Evolutionary conservation across 2,888 invertebrate genomes (phyloP), one percentile per base, ranked within the genome.

Genomic region (Trissolcus japonicus): DNA sequence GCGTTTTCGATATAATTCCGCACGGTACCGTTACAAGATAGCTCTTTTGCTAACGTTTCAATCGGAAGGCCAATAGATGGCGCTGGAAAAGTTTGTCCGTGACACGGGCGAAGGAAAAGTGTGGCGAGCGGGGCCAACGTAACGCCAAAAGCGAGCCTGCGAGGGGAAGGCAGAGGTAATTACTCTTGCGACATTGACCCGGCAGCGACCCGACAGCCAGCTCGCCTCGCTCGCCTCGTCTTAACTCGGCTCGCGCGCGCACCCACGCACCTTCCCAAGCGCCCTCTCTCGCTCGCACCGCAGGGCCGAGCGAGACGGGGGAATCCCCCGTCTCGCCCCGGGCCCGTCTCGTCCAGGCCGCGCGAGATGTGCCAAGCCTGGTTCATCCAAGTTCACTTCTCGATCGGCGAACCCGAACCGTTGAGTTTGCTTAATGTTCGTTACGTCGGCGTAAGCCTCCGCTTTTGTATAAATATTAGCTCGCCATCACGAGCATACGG

Each of bases 151-250:
- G 72, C 66, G 66, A 11, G 78, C 46, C 43, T 17, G 71, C 51
- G 68, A 61, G 76, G 62, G 76, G 78, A 48, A 74, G 74, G 79
- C 81, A 81, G 83, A 84, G 85, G 84, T 86, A 87, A 87, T 87
- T 87, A 87, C 86, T 85, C 85, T 83, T 85, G 85, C 85, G 87
- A 87, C 87, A 87, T 87, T 87, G 87, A 87, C 87, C 87, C 87
- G 86, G 83, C 85, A 84, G 82, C 84, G 85, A 86, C 86, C 86
- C 84, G 83, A 83, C 85, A 84, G 82, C 81, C 84, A 81, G 80
- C 83, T 81, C 82, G 82, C 76, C 80, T 77, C 79, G 79, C 80
- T 81, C 81, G 80, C 80, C 80, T 82, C 80, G 77, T 77, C 61
- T 72, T 71, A 48, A 68, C 80, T 74, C 79, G 77, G 76, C 78